Evolutionary conservation across 2,113 vertebrate genomes (phyloP).

Genomic region (Fulmarus glacialis): DNA sequence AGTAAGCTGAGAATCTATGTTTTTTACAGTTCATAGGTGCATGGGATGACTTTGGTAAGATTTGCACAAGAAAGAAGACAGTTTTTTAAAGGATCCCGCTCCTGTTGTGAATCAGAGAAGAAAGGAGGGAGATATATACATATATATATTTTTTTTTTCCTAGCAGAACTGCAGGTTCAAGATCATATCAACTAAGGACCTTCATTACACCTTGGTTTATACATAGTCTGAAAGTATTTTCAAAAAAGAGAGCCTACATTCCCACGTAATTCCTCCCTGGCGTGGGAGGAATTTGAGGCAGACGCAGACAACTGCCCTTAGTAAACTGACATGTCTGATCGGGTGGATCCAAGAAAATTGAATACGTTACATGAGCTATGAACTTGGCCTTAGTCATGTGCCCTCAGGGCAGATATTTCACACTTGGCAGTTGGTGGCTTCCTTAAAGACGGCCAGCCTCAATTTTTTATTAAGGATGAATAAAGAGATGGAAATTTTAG

Average conservation of each 20-base stretch:
- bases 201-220: neutral
- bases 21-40: neutral
- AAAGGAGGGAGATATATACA: neutral
- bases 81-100: fast-evolving
- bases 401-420: neutral
- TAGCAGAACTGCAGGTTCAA: neutral
- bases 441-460: neutral
- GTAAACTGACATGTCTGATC: neutral
- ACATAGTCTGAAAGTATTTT: neutral
- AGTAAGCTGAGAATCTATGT: neutral
- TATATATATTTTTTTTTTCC: neutral
- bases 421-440: neutral
- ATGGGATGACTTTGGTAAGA: neutral
- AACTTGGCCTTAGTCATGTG: neutral
- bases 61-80: neutral
- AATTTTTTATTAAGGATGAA: neutral
- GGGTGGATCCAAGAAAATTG: neutral
- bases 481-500: neutral
- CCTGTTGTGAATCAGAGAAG: neutral
- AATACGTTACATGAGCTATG: neutral
- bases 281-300: neutral
- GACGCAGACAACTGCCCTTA: neutral
- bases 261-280: neutral
- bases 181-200: neutral
- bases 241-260: neutral